These are phyloP conservation scores for Adelges cooleyi DNA, from an alignment of 1,140 invertebrate species.

Conservation along the genomic window DNA sequence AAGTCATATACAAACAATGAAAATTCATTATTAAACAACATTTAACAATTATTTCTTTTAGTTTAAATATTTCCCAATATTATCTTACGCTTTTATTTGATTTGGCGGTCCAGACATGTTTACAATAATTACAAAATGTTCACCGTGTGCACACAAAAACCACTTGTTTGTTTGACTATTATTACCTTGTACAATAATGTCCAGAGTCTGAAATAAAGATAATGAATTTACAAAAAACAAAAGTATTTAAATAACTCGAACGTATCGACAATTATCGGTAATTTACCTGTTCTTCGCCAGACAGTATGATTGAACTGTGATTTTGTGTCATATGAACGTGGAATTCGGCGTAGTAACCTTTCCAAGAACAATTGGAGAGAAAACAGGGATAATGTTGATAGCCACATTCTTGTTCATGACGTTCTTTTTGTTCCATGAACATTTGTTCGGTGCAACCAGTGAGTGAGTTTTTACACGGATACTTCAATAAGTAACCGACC, in stretches of 20 bases:
- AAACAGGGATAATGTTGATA: conserved; percentile 33
- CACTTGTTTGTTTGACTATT: not conserved
- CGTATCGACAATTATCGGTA: not conserved
- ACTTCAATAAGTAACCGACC: conserved; percentile 33
- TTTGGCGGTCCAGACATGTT: not conserved
- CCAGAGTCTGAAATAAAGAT: conserved; percentile 1
- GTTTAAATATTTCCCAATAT: no score
- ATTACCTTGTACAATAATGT: not conserved
- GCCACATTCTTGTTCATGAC: conserved; percentile 33
- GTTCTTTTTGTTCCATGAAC: conserved; percentile 31
- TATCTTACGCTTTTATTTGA: conserved; percentile 7
- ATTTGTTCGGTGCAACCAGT: conserved; percentile 32
- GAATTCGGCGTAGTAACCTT: conserved; percentile 32
- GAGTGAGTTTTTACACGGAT: conserved; percentile 33
- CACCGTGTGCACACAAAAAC: not conserved
- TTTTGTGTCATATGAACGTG: conserved; percentile 29
- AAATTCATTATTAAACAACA: no score
- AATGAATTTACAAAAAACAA: not conserved
- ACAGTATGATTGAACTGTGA: conserved; percentile 30
- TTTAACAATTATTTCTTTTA: no score
- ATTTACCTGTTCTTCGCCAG: conserved; percentile 29
- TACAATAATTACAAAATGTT: not conserved
- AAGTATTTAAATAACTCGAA: not conserved
- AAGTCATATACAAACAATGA: no score
- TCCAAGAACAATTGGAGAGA: conserved; percentile 32